Evolutionary conservation across 2,797 vertebrate genomes (phyloP).

Genomic region (Sebastes ruberrimus): DNA sequence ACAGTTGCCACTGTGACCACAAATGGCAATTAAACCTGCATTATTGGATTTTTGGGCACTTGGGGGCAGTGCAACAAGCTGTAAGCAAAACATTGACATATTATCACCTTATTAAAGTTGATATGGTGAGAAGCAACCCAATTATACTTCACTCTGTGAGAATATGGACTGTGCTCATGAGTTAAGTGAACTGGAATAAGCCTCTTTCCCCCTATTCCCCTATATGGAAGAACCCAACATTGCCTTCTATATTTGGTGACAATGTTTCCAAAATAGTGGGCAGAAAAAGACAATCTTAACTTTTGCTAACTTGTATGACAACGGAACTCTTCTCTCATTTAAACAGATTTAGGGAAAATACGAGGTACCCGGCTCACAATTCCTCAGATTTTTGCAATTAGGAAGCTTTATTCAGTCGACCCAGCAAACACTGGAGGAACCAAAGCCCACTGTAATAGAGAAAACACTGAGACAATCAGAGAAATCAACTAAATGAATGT

Average conservation of each 20-base stretch:
- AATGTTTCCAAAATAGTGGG: neutral
- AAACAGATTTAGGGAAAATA: neutral
- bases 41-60: neutral
- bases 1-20: neutral
- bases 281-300: neutral
- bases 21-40: slow-evolving; percentile 12
- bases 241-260: neutral
- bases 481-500: neutral
- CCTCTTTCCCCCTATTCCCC: neutral
- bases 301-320: neutral
- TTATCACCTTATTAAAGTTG: neutral
- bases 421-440: neutral
- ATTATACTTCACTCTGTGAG: neutral
- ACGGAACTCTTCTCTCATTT: neutral
- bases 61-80: neutral
- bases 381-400: neutral
- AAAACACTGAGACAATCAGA: neutral
- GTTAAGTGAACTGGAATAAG: neutral
- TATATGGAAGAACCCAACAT: neutral
- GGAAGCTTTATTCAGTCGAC: neutral
- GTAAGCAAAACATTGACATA: neutral
- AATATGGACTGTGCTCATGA: neutral
- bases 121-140: neutral
- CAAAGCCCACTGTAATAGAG: neutral
- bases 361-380: neutral